Evolutionary conservation across 2,888 invertebrate species (phyloP), one percentile per base, ranked within the genome.

Genomic region (Sepioteuthis lessoniana): DNA sequence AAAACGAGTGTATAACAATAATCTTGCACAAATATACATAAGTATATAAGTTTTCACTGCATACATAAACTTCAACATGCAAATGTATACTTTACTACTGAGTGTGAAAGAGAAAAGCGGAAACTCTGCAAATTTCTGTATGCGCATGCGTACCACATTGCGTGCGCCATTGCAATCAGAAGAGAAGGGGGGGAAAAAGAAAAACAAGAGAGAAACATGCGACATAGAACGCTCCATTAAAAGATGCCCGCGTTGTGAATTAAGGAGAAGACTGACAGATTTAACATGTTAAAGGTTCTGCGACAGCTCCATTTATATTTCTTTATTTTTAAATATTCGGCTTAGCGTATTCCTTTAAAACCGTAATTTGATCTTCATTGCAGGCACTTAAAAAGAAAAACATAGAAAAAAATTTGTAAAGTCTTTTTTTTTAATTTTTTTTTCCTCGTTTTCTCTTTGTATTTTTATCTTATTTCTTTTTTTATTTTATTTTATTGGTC

Each of bases 221-320:
- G 16, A 76, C n/a, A 76, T 0, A 76, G 13, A 76, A 76, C 76
- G n/a, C 35, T 76, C 76, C n/a, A 76, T 76, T 76, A 76, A 76
- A 76, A 76, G 76, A 76, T 76, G n/a, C n/a, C 76, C 76, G n/a
- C 76, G 16, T 76, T 76, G n/a, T 76, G n/a, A 76, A 76, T 76
- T 76, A n/a, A 76, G 76, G 76, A 35, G n/a, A 76, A 76, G n/a
- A n/a, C 16, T 76, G 76, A 76, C 76, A 76, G 55, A 55, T 55
- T 55, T 55, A 55, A 55, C 55, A 25, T n/a, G 76, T n/a, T 76
- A 76, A 76, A 76, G 76, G 76, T 76, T 76, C 19, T 76, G n/a
- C 76, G n/a, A n/a, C n/a, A 76, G 7, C 76, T n/a, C n/a, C 16
- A n/a, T 76, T 76, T 76, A 35, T n/a, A 76, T 76, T 76, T 76